These are phyloP conservation scores for Macaca mulatta DNA, from an alignment of 2,113 vertebrate genomes.

Conservation along the genomic window DNA sequence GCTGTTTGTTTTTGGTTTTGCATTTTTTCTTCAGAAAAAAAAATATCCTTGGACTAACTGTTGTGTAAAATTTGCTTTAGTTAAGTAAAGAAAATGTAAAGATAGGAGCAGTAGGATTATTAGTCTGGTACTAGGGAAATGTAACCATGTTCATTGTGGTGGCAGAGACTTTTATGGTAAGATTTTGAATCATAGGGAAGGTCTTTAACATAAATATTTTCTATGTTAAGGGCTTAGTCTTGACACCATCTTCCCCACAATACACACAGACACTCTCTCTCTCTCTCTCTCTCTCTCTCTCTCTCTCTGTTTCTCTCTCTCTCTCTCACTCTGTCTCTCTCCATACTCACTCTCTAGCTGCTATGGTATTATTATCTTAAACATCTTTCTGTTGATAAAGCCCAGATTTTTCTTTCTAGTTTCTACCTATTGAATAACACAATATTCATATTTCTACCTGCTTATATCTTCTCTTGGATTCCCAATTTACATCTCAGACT, in stretches of 20 bases:
- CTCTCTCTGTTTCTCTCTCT: no score
- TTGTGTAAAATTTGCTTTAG: background rate
- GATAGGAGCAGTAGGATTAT: background rate
- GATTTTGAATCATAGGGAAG: background rate
- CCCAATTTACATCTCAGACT: background rate
- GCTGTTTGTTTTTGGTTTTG: background rate
- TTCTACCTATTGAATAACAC: background rate
- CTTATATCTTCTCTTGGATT: background rate
- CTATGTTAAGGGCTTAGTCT: background rate
- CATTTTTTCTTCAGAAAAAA: background rate
- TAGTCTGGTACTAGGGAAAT: background rate
- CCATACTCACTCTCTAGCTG: background rate
- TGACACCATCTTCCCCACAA: rapidly evolving
- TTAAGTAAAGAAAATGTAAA: background rate
- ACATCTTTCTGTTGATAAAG: background rate
- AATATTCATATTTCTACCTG: background rate
- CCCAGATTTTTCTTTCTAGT: background rate
- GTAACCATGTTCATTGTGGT: background rate
- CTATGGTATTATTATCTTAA: background rate
- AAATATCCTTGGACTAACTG: background rate
- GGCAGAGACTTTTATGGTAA: background rate
- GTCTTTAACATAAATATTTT: background rate
- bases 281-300: no score
- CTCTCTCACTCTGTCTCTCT: no score
- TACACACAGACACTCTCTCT: no score